phyloP scores from a whole-genome alignment of 2,113 vertebrate genomes.

The Alectura lathami region DNA sequence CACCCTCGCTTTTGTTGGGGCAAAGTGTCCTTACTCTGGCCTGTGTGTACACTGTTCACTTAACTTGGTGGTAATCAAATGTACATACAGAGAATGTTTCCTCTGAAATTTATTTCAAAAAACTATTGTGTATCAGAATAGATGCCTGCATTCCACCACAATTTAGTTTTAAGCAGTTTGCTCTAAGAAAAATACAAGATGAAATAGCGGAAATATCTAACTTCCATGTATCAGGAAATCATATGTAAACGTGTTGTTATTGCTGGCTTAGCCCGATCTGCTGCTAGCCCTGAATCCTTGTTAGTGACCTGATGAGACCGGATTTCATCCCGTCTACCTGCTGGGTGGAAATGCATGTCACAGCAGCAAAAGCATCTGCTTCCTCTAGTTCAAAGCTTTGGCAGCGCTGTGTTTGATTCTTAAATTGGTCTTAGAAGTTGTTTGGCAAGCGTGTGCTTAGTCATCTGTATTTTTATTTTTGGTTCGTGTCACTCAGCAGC shows the following conservation, averaged over 20 bases:
- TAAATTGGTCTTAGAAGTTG: conserved; percentile 69
- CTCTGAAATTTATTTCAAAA: conserved; percentile 23
- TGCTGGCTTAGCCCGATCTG: conserved; percentile 57
- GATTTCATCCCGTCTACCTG: conserved; percentile 66
- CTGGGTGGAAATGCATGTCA: conserved; percentile 71
- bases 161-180: conserved; percentile 55
- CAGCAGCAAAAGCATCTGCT: conserved; percentile 70
- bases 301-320: conserved; percentile 58
- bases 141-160: conserved; percentile 53
- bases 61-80: background rate
- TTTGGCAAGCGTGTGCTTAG: conserved; percentile 57
- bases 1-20: background rate
- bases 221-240: conserved; percentile 64
- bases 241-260: conserved; percentile 66
- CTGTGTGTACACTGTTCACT: background rate
- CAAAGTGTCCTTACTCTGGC: background rate
- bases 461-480: conserved; percentile 66
- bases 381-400: conserved; percentile 73
- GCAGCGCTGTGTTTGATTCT: conserved; percentile 54
- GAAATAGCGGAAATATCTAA: conserved; percentile 63
- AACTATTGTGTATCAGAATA: conserved; percentile 58
- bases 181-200: conserved; percentile 66
- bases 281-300: conserved; percentile 42
- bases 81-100: background rate
- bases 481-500: conserved; percentile 4